Base-by-base conservation (phyloP, 2,113 vertebrate genomes). In the Cryptotis parvus region DNA sequence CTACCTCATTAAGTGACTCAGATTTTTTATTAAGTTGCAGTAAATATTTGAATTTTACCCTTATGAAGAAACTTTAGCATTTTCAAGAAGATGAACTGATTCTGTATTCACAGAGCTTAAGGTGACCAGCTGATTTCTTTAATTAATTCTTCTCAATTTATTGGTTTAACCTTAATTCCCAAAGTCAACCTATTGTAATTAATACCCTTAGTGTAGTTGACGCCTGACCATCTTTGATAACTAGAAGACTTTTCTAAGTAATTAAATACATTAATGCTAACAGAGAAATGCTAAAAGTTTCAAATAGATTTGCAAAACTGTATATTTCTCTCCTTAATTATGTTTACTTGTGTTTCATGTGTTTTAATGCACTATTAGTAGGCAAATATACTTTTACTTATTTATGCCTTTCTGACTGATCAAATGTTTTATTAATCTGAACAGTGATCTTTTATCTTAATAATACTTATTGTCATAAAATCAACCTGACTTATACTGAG, bases 21-120 rank as follows among this genome's bases (percentile, higher is more conserved):
- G 49, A 75, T 49, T 75, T 75, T 43, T 77, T 79, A 72, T 1
- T 75, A 91, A 73, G 29, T 9, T 6, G 77, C 31, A 77, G 81
- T 58, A 37, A 86, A 90, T 49, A 35, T 8, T 68, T 41, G 37
- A 77, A 43, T 58, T 65, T 43, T 77, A 5, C 2, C 27, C 33
- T 80, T n/a, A n/a, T n/a, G n/a, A n/a, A n/a, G n/a, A n/a, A n/a
- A n/a, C n/a, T n/a, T n/a, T n/a, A n/a, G n/a, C n/a, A n/a, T n/a
- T 85, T 92, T 88, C 15, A 80, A 84, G 63, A 69, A 37, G 84
- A 81, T n/a, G 2, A 68, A 69, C 22, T 84, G 15, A 90, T 79
- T 79, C 79, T 29, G 27, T 87, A 65, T n/a, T 87, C 14, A 84
- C 27, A 52, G 26, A 78, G 8, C 35, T 10, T 52, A 55, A 92